Base-by-base conservation (phyloP, 1,140 invertebrate species). In the Aricia agestis region DNA sequence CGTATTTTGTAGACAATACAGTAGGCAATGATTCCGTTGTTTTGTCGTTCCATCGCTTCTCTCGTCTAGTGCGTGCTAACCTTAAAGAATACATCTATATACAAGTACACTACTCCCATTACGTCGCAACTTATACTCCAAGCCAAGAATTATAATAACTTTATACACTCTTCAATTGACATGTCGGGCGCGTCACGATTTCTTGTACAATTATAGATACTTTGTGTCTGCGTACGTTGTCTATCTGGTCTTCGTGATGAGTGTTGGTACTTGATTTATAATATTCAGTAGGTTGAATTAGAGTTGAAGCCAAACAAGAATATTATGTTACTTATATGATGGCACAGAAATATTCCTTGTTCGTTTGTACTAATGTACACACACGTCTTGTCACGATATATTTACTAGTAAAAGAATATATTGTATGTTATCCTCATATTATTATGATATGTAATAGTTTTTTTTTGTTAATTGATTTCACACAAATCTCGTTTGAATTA, bases 121-220 rank as follows among this genome's bases (percentile, higher is more conserved):
- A 18, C 19, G 19, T 17, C 19, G 59, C 59, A 63, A 63, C 59
- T 63, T 19, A 63, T 63, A 19, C 17, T 19, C 19, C 59, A 63
- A 63, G 72, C 78, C 78, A 84, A 82, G 82, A 80, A 86, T 78
- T 82, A 80, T 83, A 84, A 82, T 80, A 78, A 77, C 79, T 89
- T 36, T 36, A 82, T 85, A 87, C 84, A 89, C 73, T 82, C 84
- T 78, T 86, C 83, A 91, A 89, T 91, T 91, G 87, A 91, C 86
- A 86, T 86, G 72, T 90, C 83, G 89, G 86, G 86, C 80, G 77
- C 81, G 79, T 88, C 82, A 77, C 78, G 57, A 77, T 80, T 80
- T 86, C 82, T 85, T 86, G 82, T 90, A 89, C 85, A 89, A 88
- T 84, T 85, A 85, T 85, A 84, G 75, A 82, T 76, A 65, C 70